Percentiles rank a stretch among this genome's conserved stretches.
Evolutionary conservation across 2,113 vertebrate genomes (phyloP).

Genomic region (Asarcornis scutulata): DNA sequence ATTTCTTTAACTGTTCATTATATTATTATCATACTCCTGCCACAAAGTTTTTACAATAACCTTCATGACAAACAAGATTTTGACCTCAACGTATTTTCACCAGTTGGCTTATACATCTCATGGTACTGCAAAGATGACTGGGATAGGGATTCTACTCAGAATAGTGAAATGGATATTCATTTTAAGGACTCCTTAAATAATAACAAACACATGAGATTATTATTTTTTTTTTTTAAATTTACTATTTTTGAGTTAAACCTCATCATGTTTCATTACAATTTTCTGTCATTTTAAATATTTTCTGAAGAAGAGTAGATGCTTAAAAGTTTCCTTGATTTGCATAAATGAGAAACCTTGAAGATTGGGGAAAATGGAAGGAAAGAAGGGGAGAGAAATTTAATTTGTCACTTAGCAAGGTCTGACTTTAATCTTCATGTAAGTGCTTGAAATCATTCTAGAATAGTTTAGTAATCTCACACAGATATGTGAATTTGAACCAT

Average conservation of each 20-base stretch:
- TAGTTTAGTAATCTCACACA: background rate
- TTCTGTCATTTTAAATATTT: background rate
- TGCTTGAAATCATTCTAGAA: background rate
- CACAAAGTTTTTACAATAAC: background rate
- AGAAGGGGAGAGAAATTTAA: background rate
- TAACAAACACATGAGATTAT: background rate
- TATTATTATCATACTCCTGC: background rate
- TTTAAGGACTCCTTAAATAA: background rate
- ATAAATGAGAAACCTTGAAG: background rate
- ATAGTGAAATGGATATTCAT: background rate
- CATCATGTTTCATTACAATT: background rate
- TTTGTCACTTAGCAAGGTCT: background rate
- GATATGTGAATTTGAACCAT: background rate
- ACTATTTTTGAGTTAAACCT: background rate
- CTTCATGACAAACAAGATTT: background rate
- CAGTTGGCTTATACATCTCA: background rate
- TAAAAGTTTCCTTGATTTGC: background rate
- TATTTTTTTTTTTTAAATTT: background rate
- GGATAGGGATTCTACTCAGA: background rate
- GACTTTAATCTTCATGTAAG: conserved; percentile 4
- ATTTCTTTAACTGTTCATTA: background rate
- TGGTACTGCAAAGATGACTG: background rate
- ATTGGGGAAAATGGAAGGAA: background rate
- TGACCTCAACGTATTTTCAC: background rate
- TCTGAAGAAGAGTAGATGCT: background rate